Evolutionary conservation across 1,140 invertebrate genomes (phyloP), one percentile per base, ranked within the genome.

Genomic region (Colletes latitarsis): DNA sequence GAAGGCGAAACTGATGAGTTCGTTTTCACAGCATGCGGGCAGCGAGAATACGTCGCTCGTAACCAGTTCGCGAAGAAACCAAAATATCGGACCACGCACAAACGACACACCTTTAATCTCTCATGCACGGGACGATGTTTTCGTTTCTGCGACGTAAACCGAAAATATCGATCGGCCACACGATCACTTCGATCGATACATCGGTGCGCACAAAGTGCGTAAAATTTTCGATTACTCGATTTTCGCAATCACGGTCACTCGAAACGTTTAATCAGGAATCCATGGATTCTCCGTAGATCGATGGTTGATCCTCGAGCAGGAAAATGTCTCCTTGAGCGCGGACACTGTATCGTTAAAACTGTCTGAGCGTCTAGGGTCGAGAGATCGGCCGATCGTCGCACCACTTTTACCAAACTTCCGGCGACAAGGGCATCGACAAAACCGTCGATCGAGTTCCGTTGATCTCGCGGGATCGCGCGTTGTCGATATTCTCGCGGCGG

Each of bases 171-270:
- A 79, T 64, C 68, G 10, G 39, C 43, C 74, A 71, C 77, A 64
- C 52, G 77, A 76, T 84, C 77, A 69, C 73, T 67, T 41, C n/a
- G 49, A 58, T 60, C 70, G 63, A 69, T 77, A n/a, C 30, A 73
- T 77, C 62, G 58, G 66, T 46, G 6, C 46, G 60, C 17, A 3
- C 46, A 52, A 21, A 39, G 19, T 57, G 49, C 14, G 30, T 41
- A n/a, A 19, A 10, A 8, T 41, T 46, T 6, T 62, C n/a, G 12
- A 12, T 69, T 69, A 69, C 39, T 58, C 64, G 43, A 4, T 68
- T 9, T 8, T 39, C 17, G 41, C 49, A 8, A 49, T 55, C 21
- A 21, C 17, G 21, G 57, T 63, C 41, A 52, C 53, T 49, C 15
- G 17, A 12, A 17, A 6, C 15, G 6, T 14, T 14, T 46, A 30